Evolutionary conservation across 2,113 vertebrate species (phyloP).

Genomic region (Poecile atricapillus): DNA sequence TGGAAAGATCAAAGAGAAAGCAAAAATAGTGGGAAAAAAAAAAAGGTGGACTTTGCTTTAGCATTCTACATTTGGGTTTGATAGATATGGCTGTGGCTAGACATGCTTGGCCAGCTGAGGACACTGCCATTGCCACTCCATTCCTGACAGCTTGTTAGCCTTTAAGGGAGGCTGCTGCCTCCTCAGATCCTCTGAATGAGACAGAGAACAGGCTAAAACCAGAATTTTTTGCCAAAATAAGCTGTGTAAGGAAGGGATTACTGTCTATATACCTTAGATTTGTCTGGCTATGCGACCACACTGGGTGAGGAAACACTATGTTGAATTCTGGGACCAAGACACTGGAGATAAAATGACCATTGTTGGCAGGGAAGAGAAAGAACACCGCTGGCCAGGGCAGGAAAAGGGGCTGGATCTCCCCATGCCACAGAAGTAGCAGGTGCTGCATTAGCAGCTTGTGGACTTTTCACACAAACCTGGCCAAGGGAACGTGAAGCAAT

Average conservation of each 20-base stretch:
- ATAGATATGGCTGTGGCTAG: not conserved
- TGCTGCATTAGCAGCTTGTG: fast-evolving
- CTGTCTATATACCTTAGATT: not conserved
- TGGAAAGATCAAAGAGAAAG: slow-evolving; percentile 10
- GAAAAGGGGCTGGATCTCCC: not conserved
- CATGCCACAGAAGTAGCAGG: not conserved
- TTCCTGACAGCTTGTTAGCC: not conserved
- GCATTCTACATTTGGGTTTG: not conserved
- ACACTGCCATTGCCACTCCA: not conserved
- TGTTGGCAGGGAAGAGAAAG: not conserved
- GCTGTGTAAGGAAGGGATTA: not conserved
- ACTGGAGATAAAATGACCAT: not conserved
- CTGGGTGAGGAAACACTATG: not conserved
- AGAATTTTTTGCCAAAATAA: not conserved
- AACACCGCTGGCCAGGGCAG: not conserved
- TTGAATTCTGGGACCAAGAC: not conserved
- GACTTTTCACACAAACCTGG: not conserved
- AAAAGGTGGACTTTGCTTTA: not conserved
- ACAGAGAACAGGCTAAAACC: not conserved
- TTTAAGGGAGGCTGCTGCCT: not conserved
- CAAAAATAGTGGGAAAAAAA: not conserved
- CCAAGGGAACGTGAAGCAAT: not conserved
- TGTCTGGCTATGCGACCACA: not conserved
- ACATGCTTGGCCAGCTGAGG: not conserved
- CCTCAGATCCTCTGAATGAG: not conserved